A percentile compares a stretch with the other conserved stretches of the same genome.
Conservation (phyloP, 2,888 invertebrate species). For the Ophion obscuratus region DNA sequence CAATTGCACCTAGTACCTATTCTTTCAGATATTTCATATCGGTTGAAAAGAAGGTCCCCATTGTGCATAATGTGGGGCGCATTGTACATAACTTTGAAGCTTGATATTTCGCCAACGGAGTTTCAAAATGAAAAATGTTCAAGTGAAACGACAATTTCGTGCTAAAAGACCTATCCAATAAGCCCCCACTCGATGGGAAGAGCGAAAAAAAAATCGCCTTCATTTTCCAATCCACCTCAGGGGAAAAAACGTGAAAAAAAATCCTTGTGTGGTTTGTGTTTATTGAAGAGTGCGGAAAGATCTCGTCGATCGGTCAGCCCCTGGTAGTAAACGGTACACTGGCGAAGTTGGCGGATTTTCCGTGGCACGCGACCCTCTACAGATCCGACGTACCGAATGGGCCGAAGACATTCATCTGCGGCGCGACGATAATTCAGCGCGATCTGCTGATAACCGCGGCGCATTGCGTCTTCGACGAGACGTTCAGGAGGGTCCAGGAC, state of each 20-base stretch:
- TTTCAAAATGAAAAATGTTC: too few relatives aligned
- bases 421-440: slow-evolving; percentile 81
- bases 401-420: slow-evolving; percentile 79
- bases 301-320: slow-evolving; percentile 14
- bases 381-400: slow-evolving; percentile 48
- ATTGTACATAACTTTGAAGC: too few relatives aligned
- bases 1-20: neutral
- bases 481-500: slow-evolving; percentile 59
- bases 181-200: too few relatives aligned
- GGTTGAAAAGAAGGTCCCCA: too few relatives aligned
- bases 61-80: too few relatives aligned
- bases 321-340: slow-evolving; percentile 76
- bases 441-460: slow-evolving; percentile 83
- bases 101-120: too few relatives aligned
- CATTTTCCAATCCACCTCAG: too few relatives aligned
- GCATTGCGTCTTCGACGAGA: slow-evolving; percentile 82
- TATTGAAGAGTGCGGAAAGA: slow-evolving; percentile 80
- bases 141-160: too few relatives aligned
- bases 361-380: slow-evolving; percentile 83
- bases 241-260: too few relatives aligned
- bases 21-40: too few relatives aligned
- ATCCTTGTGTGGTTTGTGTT: neutral
- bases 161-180: too few relatives aligned
- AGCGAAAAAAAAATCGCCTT: too few relatives aligned
- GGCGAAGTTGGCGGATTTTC: slow-evolving; percentile 79